Evolutionary conservation across 2,888 invertebrate species (phyloP).

Genomic region (Bruchidius siliquastri): DNA sequence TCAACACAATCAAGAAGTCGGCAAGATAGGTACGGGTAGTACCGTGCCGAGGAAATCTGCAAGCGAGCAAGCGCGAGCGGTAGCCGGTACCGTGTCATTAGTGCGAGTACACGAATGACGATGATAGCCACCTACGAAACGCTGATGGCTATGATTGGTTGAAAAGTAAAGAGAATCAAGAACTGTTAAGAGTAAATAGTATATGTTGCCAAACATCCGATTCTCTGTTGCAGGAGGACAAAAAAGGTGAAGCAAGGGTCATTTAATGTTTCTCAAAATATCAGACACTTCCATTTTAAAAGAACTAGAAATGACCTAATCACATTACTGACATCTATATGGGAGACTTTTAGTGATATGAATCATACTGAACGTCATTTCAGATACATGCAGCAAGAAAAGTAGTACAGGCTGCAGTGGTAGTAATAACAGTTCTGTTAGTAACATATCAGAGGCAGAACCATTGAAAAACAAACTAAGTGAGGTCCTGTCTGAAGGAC

Average conservation of each 20-base stretch:
- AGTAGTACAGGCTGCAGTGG: not conserved
- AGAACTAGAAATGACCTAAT: not conserved
- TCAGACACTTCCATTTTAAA: too few relatives aligned
- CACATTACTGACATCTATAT: too few relatives aligned
- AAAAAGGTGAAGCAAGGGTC: conserved; percentile 27
- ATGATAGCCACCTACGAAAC: conserved; percentile 19
- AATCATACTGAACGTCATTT: too few relatives aligned
- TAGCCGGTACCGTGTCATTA: conserved; percentile 31
- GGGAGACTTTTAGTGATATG: too few relatives aligned
- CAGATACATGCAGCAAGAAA: not conserved
- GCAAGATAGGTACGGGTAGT: not conserved
- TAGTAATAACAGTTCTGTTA: not conserved
- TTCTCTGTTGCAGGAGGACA: conserved; percentile 22
- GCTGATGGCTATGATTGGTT: conserved; percentile 44
- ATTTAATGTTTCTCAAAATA: too few relatives aligned
- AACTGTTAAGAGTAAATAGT: conserved; percentile 34
- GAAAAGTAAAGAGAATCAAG: conserved; percentile 47
- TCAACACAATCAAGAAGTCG: not conserved
- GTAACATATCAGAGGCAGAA: conserved; percentile 21
- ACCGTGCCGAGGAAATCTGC: not conserved
- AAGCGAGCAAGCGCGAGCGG: conserved; percentile 23
- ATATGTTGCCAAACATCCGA: conserved; percentile 34
- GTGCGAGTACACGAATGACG: conserved; percentile 12
- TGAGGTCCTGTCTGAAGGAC: conserved; percentile 73
- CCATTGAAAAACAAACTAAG: conserved; percentile 36